Evolutionary conservation across 2,888 invertebrate genomes (phyloP).

Genomic region (Drosophila lacicola): DNA sequence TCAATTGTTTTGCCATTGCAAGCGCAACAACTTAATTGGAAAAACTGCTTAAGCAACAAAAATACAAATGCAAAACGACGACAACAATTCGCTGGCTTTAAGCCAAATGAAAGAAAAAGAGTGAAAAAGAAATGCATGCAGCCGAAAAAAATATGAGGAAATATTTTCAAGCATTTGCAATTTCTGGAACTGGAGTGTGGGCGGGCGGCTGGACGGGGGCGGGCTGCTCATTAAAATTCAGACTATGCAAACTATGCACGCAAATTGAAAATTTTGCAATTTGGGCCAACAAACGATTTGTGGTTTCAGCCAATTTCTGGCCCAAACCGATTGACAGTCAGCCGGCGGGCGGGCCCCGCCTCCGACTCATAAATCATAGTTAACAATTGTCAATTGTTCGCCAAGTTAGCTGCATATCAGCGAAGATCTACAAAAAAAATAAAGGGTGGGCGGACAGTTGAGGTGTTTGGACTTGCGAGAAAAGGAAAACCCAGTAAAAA

Average conservation of each 20-base stretch:
- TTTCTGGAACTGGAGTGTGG: slow-evolving; percentile 20
- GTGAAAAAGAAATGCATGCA: slow-evolving; percentile 30
- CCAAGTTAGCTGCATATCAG: slow-evolving; percentile 17
- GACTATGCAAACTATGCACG: slow-evolving; percentile 37
- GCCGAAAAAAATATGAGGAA: slow-evolving; percentile 43
- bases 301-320: slow-evolving; percentile 26
- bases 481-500: neutral
- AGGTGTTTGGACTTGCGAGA: neutral
- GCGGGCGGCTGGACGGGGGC: neutral
- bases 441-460: slow-evolving; percentile 24
- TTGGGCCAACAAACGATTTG: slow-evolving; percentile 68
- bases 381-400: slow-evolving; percentile 59
- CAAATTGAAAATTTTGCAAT: slow-evolving; percentile 59
- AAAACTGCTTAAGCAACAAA: slow-evolving; percentile 44
- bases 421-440: slow-evolving; percentile 5
- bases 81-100: slow-evolving; percentile 29
- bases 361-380: slow-evolving; percentile 58
- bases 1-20: slow-evolving; percentile 46
- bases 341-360: slow-evolving; percentile 21
- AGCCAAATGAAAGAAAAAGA: slow-evolving; percentile 31
- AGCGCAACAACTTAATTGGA: slow-evolving; percentile 48
- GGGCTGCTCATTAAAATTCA: slow-evolving; percentile 59
- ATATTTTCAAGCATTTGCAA: slow-evolving; percentile 32
- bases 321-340: slow-evolving; percentile 28
- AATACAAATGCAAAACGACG: slow-evolving; percentile 7